phyloP scores from a whole-genome alignment of 2,888 invertebrate genomes.

The Cecidostiba fungosa region DNA sequence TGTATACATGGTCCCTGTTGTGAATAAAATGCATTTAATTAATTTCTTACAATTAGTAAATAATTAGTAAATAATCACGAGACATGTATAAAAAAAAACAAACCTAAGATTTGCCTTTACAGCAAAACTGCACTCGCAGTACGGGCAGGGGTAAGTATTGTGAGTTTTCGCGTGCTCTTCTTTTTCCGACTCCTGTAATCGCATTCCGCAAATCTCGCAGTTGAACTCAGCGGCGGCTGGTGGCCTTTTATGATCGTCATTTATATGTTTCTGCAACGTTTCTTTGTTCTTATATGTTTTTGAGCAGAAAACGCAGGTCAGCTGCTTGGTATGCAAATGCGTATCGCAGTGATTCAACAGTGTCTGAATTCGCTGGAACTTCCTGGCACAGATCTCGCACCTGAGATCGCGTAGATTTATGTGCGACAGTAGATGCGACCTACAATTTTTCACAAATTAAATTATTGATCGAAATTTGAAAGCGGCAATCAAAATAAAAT shows the following conservation, averaged over 20 bases:
- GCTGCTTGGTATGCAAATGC: constrained; percentile 22
- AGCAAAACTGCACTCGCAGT: constrained; percentile 46
- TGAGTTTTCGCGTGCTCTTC: constrained; percentile 23
- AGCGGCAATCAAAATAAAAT: not conserved
- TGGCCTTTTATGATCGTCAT: constrained; percentile 34
- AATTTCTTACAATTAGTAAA: not conserved
- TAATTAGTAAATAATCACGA: not conserved
- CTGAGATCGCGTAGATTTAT: constrained; percentile 48
- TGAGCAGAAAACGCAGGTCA: constrained; percentile 47
- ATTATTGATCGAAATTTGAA: not conserved
- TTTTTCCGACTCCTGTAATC: not conserved
- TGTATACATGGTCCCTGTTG: constrained; percentile 53
- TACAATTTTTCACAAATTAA: constrained; percentile 7
- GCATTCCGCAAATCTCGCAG: not conserved
- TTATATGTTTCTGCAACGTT: constrained; percentile 50
- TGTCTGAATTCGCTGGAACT: constrained; percentile 29
- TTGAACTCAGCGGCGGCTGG: not conserved
- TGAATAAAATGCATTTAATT: not conserved
- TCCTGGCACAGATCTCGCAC: constrained; percentile 46
- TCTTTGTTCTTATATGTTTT: constrained; percentile 31
- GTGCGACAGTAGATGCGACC: constrained; percentile 53
- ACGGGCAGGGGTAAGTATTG: constrained; percentile 41
- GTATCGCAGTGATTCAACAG: constrained; percentile 36
- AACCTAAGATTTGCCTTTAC: constrained; percentile 43
- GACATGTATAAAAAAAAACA: not conserved